These are phyloP conservation scores for Penaeus vannamei DNA, from an alignment of 1,140 invertebrate genomes.

Conservation along the genomic window DNA sequence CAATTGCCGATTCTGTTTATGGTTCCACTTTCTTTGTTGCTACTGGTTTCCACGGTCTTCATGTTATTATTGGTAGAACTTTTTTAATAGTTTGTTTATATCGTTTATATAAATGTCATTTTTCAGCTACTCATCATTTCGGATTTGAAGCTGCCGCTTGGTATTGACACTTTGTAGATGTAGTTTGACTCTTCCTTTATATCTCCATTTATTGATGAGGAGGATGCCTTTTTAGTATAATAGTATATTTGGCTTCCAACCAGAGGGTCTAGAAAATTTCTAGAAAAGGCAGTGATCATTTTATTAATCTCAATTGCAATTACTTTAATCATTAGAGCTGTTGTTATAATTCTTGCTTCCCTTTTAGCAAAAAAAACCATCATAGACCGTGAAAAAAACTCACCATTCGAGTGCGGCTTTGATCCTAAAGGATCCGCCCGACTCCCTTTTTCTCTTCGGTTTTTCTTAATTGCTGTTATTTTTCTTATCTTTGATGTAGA, in stretches of 20 bases:
- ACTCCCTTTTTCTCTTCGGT: conserved; percentile 72
- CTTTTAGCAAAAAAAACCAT: conserved; percentile 9
- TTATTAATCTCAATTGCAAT: conserved; percentile 42
- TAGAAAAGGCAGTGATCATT: conserved; percentile 74
- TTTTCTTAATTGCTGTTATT: conserved; percentile 39
- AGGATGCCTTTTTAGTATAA: conserved; percentile 77
- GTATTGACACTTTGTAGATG: conserved; percentile 84
- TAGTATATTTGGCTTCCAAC: conserved; percentile 81
- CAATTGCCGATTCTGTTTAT: conserved; percentile 77
- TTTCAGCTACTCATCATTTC: conserved; percentile 78
- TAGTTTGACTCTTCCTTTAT: conserved; percentile 82
- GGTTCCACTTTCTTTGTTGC: conserved; percentile 80
- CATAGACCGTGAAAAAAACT: neutral
- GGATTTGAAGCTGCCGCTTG: conserved; percentile 80
- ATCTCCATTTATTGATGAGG: conserved; percentile 80
- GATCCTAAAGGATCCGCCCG: conserved; percentile 74
- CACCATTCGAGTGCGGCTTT: conserved; percentile 72
- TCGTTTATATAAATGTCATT: conserved; percentile 75
- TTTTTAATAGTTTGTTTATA: conserved; percentile 77
- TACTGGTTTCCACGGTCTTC: conserved; percentile 82
- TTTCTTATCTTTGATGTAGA: conserved; percentile 44
- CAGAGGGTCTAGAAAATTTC: conserved; percentile 74
- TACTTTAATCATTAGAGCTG: neutral
- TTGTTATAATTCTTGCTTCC: neutral
- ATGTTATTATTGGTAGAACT: conserved; percentile 80